These are phyloP conservation scores for Bos indicus DNA, from an alignment of 2,113 vertebrate species.

Conservation along the genomic window DNA sequence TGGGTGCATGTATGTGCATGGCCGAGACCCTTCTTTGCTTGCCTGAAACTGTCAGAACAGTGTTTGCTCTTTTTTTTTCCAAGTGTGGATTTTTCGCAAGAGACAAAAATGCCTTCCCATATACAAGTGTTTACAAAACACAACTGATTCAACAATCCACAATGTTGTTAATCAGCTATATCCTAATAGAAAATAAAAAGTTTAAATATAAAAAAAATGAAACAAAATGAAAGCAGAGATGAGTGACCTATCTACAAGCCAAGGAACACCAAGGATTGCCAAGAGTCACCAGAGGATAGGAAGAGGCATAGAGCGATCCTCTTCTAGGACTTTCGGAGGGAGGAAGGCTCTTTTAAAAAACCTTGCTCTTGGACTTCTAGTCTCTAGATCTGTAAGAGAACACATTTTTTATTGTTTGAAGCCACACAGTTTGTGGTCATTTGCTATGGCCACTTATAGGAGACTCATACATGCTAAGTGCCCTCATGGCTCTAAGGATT, in stretches of 20 bases:
- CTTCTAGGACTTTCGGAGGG: background rate
- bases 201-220: background rate
- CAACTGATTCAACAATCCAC: background rate
- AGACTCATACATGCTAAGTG: too few relatives aligned
- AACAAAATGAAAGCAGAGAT: background rate
- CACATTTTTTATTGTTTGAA: background rate
- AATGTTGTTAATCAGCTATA: background rate
- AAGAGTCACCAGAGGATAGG: background rate
- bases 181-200: background rate
- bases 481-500: background rate
- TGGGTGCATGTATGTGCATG: background rate
- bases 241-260: background rate
- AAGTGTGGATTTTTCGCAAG: background rate
- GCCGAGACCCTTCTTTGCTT: background rate
- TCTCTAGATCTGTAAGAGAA: background rate
- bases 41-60: background rate
- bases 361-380: background rate
- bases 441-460: background rate
- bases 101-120: background rate
- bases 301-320: too few relatives aligned
- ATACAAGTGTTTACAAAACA: background rate
- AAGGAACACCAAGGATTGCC: background rate
- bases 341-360: background rate
- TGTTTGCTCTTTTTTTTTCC: background rate
- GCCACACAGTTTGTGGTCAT: background rate